Base-by-base conservation (phyloP, 2,797 vertebrate species). In the Mycteria americana region DNA sequence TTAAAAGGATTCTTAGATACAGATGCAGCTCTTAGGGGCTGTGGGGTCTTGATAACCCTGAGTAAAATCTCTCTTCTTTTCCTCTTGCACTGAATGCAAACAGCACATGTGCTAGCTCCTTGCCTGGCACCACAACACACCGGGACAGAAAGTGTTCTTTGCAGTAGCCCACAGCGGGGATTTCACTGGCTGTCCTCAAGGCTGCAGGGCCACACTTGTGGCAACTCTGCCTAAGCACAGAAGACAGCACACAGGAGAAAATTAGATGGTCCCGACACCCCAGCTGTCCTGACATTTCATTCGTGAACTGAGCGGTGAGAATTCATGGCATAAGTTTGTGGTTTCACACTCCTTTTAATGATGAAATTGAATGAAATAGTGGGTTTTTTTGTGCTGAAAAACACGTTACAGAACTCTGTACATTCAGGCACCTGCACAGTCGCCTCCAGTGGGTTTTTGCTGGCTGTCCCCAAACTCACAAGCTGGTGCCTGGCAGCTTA, bases 301-400 rank as follows among this genome's bases (percentile, higher is more conserved):
- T 82, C 0, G 1, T 48, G 27, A 84, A 22, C 17, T 68, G 37
- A 77, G 35, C 27, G 21, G 21, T 27, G 18, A 73, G 31, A 76
- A 69, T n/a, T 57, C 19, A 45, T 17, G 1, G 15, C 4, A 3
- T 23, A 37, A 25, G 3, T 45, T 53, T 81, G 25, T 78, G 23
- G 9, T 2, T 85, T 74, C 51, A 6, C 11, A 12, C 13, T 64
- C 35, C 5, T 28, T 86, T 76, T 85, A 68, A 51, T 27, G 22
- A 15, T 33, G 12, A 85, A 62, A 7, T 57, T 68, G 39, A 89
- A 59, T 11, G 14, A 87, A 91, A 88, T n/a, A 16, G 41, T 17
- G 2, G 25, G 1, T 0, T 6, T 1, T 5, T 5, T 75, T 46
- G 33, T 65, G 9, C 16, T 91, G 17, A 37, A 51, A 81, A 84